These are phyloP conservation scores for Carcinoscorpius rotundicauda DNA, from an alignment of 1,140 invertebrate genomes.

Conservation along the genomic window DNA sequence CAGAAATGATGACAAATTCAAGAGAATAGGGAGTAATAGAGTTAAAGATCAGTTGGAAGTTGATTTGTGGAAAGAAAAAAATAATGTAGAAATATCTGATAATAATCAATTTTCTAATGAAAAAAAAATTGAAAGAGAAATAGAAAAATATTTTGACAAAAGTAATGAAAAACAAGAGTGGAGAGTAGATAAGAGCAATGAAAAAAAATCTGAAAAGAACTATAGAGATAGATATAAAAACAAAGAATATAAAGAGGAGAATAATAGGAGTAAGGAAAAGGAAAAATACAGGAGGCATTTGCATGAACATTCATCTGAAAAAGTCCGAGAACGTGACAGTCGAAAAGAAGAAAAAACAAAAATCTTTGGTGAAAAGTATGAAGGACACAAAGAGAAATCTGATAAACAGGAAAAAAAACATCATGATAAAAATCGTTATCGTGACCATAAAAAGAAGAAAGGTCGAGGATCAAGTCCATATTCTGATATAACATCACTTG, in stretches of 20 bases:
- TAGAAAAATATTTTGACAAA: conserved; percentile 27
- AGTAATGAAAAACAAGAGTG: conserved; percentile 12
- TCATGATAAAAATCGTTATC: conserved; percentile 2
- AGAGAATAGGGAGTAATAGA: conserved; percentile 3
- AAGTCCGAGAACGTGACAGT: conserved; percentile 15
- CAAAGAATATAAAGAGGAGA: conserved; percentile 27
- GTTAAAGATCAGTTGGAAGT: conserved; percentile 8
- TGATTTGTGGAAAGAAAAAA: conserved; percentile 12
- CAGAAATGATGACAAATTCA: conserved; percentile 11
- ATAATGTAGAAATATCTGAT: conserved; percentile 27
- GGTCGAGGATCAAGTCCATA: conserved; percentile 10
- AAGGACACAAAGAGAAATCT: conserved; percentile 16
- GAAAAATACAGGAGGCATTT: conserved; percentile 15
- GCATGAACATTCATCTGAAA: conserved; percentile 13
- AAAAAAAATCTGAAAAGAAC: conserved; percentile 23
- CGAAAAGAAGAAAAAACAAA: conserved; percentile 36
- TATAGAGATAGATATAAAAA: conserved; percentile 21
- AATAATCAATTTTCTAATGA: conserved; percentile 21
- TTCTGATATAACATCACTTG: conserved; percentile 18
- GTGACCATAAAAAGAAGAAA: conserved; percentile 11
- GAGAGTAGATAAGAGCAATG: conserved; percentile 10
- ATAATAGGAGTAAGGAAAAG: conserved; percentile 29
- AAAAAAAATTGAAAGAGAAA: conserved; percentile 28
- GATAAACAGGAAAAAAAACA: conserved; percentile 16
- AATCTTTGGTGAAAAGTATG: conserved; percentile 19